Conservation (phyloP, 2,797 vertebrate species). For the Lophotriccus pileatus region DNA sequence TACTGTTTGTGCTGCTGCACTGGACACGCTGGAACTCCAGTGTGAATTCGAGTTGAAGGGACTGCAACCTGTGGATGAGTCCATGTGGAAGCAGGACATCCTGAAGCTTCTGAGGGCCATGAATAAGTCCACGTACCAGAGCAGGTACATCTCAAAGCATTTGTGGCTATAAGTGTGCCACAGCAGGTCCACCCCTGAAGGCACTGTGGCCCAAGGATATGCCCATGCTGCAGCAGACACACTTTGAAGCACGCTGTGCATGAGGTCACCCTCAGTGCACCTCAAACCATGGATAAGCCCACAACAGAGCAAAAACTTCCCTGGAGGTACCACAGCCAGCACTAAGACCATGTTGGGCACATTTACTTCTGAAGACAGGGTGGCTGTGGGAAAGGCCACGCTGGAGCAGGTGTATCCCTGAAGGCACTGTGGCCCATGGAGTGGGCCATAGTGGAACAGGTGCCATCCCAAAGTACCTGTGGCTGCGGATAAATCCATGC, state of each 20-base stretch:
- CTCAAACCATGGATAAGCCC: background rate
- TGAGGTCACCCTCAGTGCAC: background rate
- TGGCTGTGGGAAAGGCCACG: background rate
- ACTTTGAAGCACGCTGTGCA: background rate
- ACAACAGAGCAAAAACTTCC: background rate
- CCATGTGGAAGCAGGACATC: fast-evolving
- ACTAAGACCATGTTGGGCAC: background rate
- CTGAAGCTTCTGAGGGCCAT: background rate
- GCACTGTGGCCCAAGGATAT: fast-evolving
- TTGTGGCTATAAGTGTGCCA: background rate
- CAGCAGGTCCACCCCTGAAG: background rate
- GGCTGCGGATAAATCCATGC: background rate
- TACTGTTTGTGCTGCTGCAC: background rate
- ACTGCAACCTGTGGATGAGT: no score
- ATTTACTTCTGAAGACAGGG: background rate
- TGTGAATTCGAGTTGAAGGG: fast-evolving
- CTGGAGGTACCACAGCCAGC: background rate
- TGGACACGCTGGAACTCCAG: background rate
- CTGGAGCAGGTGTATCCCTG: fast-evolving
- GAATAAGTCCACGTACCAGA: background rate
- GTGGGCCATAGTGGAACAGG: background rate
- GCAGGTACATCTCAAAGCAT: background rate
- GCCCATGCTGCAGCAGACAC: fast-evolving
- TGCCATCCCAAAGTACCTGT: background rate
- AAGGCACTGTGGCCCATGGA: no score